Evolutionary conservation across 2,888 invertebrate species (phyloP).

Genomic region (Cosmia pyralina): DNA sequence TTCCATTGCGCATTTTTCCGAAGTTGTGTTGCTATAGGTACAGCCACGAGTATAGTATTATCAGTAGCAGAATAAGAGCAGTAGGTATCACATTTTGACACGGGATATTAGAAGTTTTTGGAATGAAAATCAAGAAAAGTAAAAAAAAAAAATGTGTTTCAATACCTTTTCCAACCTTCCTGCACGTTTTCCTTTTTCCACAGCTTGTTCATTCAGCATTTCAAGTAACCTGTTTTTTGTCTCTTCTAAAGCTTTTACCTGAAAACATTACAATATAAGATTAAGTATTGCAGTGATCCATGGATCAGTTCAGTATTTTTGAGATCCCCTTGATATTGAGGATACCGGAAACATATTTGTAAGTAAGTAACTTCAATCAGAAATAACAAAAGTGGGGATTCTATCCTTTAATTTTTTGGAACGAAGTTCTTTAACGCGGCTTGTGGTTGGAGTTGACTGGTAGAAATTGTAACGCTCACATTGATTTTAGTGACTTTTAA

Average conservation of each 20-base stretch:
- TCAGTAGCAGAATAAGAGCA: too few relatives aligned
- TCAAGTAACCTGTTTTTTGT: constrained; percentile 77
- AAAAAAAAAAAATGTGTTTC: background rate
- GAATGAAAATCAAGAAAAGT: background rate
- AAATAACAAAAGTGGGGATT: background rate
- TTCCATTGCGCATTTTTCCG: too few relatives aligned
- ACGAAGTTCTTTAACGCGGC: too few relatives aligned
- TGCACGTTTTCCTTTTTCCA: constrained; percentile 80
- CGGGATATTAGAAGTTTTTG: background rate
- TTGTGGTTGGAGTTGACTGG: too few relatives aligned
- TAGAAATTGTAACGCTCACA: too few relatives aligned
- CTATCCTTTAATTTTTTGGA: background rate
- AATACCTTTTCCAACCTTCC: constrained; percentile 78
- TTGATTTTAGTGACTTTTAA: too few relatives aligned
- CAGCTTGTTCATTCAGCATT: constrained; percentile 82
- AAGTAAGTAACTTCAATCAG: background rate
- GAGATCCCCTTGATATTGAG: background rate
- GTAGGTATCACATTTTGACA: background rate
- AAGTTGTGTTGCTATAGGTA: too few relatives aligned
- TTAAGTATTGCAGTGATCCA: background rate
- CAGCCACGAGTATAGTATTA: too few relatives aligned
- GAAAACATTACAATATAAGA: constrained; percentile 44
- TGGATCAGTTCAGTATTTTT: background rate
- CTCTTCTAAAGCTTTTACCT: constrained; percentile 81
- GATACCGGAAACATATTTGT: background rate